A percentile compares a stretch with the other conserved stretches of the same genome.
phyloP scores from a whole-genome alignment of 2,888 invertebrate species.

The Phorcus lineatus region DNA sequence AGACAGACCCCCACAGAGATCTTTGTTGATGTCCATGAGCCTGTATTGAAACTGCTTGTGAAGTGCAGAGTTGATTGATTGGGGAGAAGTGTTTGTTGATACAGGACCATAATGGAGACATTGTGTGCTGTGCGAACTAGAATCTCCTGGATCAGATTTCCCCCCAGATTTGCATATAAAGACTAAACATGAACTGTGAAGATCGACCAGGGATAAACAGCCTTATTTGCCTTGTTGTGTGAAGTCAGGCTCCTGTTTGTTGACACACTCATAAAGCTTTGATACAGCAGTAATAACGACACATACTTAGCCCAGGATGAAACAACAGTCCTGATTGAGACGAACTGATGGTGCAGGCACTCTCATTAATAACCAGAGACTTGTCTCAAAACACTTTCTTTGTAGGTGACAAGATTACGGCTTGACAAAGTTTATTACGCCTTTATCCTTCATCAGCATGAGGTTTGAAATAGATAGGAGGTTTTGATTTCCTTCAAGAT shows the following conservation, averaged over 20 bases:
- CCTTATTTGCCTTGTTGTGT: background rate
- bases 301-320: too few species aligned
- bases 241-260: slow-evolving; percentile 5
- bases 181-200: background rate
- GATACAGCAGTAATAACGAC: too few species aligned
- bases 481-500: too few species aligned
- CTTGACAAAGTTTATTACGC: too few species aligned
- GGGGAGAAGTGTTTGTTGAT: background rate
- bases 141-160: background rate
- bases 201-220: background rate
- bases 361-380: too few species aligned
- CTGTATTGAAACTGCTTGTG: background rate
- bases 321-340: too few species aligned
- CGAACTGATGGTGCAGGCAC: too few species aligned
- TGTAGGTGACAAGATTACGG: too few species aligned
- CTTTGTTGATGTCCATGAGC: background rate
- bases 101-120: background rate
- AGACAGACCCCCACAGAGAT: background rate
- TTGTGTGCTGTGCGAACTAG: background rate
- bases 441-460: too few species aligned
- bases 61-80: background rate
- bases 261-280: background rate
- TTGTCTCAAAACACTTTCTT: too few species aligned
- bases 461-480: too few species aligned
- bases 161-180: slow-evolving; percentile 1